Conservation (phyloP, 2,888 invertebrate genomes). For the Lobophora halterata region DNA sequence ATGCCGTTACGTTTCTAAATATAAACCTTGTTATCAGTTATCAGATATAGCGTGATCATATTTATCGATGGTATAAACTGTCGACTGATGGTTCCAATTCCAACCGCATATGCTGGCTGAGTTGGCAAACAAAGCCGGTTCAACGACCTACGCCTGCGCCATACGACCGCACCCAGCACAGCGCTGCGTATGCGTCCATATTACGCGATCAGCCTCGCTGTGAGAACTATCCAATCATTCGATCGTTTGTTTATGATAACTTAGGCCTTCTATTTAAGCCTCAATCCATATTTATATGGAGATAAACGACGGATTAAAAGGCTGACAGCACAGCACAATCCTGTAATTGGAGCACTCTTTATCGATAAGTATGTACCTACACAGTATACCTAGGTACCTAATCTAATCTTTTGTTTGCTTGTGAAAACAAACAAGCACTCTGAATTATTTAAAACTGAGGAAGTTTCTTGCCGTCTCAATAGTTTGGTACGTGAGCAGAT, state of each 20-base stretch:
- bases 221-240: constrained; percentile 12
- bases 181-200: constrained; percentile 52
- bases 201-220: constrained; percentile 32
- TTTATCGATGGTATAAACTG: constrained; percentile 64
- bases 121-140: constrained; percentile 80
- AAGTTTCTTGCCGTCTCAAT: constrained; percentile 10
- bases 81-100: too few relatives aligned
- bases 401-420: constrained; percentile 23
- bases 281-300: constrained; percentile 3
- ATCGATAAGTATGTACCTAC: too few relatives aligned
- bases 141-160: constrained; percentile 55
- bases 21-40: constrained; percentile 24
- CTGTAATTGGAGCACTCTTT: constrained; percentile 20
- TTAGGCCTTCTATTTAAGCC: constrained; percentile 1
- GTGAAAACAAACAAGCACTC: constrained; percentile 12
- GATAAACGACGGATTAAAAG: constrained; percentile 15
- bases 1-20: too few relatives aligned
- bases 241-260: constrained; percentile 4
- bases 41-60: constrained; percentile 40
- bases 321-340: constrained; percentile 3
- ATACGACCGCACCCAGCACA: constrained; percentile 66
- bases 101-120: constrained; percentile 70
- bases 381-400: too few relatives aligned
- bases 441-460: constrained; percentile 12
- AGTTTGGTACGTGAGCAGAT: constrained; percentile 13